These are phyloP conservation scores for Sminthurides aquaticus DNA, from an alignment of 2,888 invertebrate genomes.

Conservation along the genomic window DNA sequence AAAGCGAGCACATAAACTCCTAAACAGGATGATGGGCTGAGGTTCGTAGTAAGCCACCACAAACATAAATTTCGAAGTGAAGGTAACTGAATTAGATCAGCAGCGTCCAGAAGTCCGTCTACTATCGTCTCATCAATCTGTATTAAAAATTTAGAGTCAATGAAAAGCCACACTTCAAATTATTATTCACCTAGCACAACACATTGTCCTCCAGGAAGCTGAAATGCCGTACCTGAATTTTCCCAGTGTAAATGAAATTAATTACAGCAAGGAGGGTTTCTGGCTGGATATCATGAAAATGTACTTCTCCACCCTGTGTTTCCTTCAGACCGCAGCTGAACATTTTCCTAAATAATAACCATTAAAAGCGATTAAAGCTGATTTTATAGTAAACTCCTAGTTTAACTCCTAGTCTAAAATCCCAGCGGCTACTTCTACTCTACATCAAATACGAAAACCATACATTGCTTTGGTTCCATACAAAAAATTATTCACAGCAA, in stretches of 20 bases:
- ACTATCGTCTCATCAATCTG: slow-evolving; percentile 44
- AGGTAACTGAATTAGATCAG: slow-evolving; percentile 44
- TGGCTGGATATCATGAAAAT: slow-evolving; percentile 43
- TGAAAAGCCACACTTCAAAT: too few relatives aligned
- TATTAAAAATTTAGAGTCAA: too few relatives aligned
- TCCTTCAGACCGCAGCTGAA: slow-evolving; percentile 44
- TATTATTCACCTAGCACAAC: too few relatives aligned
- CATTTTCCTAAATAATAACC: slow-evolving; percentile 43
- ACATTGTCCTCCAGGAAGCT: too few relatives aligned
- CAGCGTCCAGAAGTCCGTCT: slow-evolving; percentile 44
- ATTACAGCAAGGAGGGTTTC: slow-evolving; percentile 43
- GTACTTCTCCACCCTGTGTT: slow-evolving; percentile 43
- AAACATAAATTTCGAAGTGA: slow-evolving; percentile 43
- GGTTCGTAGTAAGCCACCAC: slow-evolving; percentile 44
- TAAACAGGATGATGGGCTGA: slow-evolving; percentile 43
- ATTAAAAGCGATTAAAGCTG: too few relatives aligned
- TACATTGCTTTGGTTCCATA: too few relatives aligned
- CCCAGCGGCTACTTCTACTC: too few relatives aligned
- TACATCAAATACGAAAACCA: too few relatives aligned
- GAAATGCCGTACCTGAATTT: slow-evolving; percentile 44
- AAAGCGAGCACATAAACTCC: slow-evolving; percentile 44
- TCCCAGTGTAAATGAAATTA: slow-evolving; percentile 44
- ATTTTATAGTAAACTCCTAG: too few relatives aligned
- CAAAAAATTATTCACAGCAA: too few relatives aligned
- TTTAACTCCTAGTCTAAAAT: too few relatives aligned